phyloP scores from a whole-genome alignment of 1,140 invertebrate genomes.

The Musca vetustissima region DNA sequence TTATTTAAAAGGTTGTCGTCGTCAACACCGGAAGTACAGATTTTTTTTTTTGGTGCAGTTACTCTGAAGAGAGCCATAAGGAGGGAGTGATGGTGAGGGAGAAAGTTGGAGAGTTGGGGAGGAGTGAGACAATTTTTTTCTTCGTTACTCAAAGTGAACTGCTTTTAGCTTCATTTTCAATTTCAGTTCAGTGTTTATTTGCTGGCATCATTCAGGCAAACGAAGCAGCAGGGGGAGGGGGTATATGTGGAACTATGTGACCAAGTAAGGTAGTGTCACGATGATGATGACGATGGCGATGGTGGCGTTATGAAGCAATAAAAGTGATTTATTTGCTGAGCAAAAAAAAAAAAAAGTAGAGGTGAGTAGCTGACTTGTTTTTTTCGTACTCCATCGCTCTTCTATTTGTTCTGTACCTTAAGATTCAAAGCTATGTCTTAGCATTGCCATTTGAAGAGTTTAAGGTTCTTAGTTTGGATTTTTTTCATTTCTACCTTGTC shows the following conservation, averaged over 20 bases:
- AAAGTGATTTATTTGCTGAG: conserved; percentile 31
- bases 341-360: too few relatives aligned
- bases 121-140: neutral
- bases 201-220: neutral
- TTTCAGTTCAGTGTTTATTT: neutral
- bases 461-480: neutral
- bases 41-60: too few relatives aligned
- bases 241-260: neutral
- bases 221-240: neutral
- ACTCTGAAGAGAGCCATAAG: too few relatives aligned
- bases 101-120: conserved; percentile 13
- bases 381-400: neutral
- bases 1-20: conserved; percentile 33
- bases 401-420: neutral
- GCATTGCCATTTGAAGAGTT: too few relatives aligned
- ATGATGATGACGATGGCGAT: neutral
- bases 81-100: neutral
- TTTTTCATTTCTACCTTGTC: conserved; percentile 15
- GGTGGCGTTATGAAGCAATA: conserved; percentile 29
- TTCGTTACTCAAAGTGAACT: neutral
- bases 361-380: conserved; percentile 20
- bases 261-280: neutral
- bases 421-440: too few relatives aligned
- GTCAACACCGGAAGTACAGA: conserved; percentile 26
- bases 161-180: neutral